These are phyloP conservation scores for Lycopodina hypogea DNA, from an alignment of 37 sponge, comb jelly and placozoan genomes.

Conservation along the genomic window DNA sequence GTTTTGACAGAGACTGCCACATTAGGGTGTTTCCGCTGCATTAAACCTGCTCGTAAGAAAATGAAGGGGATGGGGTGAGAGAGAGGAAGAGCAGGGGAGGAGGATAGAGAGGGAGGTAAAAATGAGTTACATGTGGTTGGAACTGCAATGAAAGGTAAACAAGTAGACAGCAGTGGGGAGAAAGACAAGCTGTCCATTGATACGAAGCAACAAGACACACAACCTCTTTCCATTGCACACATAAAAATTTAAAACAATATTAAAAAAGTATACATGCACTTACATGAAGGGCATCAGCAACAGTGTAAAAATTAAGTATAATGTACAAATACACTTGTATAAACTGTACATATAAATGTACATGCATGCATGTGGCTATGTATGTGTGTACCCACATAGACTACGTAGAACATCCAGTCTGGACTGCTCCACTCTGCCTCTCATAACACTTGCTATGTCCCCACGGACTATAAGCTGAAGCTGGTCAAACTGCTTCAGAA, in stretches of 20 bases:
- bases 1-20: conserved; percentile 85
- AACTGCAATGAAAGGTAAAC: too few relatives aligned
- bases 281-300: too few relatives aligned
- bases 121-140: too few relatives aligned
- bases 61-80: not conserved
- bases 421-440: conserved; percentile 24
- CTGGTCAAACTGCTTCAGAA: conserved; percentile 72
- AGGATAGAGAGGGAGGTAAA: too few relatives aligned
- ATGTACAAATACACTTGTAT: not conserved
- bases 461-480: conserved; percentile 54
- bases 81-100: not conserved
- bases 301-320: too few relatives aligned
- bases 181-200: too few relatives aligned
- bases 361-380: not conserved
- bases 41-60: conserved; percentile 20
- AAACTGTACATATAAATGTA: not conserved
- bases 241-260: too few relatives aligned
- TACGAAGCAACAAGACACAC: too few relatives aligned
- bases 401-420: conserved; percentile 65
- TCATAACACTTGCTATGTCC: conserved; percentile 42
- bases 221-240: too few relatives aligned
- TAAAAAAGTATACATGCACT: too few relatives aligned
- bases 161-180: too few relatives aligned
- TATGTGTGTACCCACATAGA: conserved; percentile 19
- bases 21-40: conserved; percentile 73